Conservation (phyloP, 1,140 invertebrate species). For the Ips typographus region DNA sequence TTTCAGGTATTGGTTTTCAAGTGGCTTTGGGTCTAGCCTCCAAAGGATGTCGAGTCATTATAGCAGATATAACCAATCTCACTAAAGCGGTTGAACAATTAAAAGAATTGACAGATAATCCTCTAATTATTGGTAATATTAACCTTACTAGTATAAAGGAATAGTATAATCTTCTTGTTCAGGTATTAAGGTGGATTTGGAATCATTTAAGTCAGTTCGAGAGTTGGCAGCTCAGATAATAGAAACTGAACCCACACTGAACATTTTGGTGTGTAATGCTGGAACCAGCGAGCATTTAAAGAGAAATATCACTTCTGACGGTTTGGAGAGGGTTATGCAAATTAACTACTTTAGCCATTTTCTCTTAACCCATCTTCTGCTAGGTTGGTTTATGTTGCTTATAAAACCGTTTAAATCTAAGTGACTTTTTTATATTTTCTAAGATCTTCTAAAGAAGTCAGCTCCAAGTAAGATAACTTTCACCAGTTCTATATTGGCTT, state of each 20-base stretch:
- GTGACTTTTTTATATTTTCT: background rate
- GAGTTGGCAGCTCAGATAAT: slow-evolving; percentile 44
- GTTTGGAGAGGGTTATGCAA: slow-evolving; percentile 61
- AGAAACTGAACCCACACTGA: slow-evolving; percentile 49
- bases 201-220: slow-evolving; percentile 45
- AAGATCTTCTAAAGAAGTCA: slow-evolving; percentile 55
- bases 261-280: slow-evolving; percentile 62
- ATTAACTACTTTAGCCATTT: slow-evolving; percentile 69
- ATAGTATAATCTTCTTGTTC: background rate
- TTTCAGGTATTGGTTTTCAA: slow-evolving; percentile 45
- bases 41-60: slow-evolving; percentile 45
- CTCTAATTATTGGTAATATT: slow-evolving; percentile 45
- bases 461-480: slow-evolving; percentile 54
- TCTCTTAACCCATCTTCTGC: slow-evolving; percentile 63
- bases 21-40: slow-evolving; percentile 43
- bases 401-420: too few relatives aligned
- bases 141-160: background rate
- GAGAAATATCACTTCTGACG: slow-evolving; percentile 58
- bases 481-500: slow-evolving; percentile 47
- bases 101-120: slow-evolving; percentile 43
- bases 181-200: slow-evolving; percentile 47
- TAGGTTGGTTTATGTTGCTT: slow-evolving; percentile 52
- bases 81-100: slow-evolving; percentile 52
- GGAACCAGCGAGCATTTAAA: slow-evolving; percentile 48
- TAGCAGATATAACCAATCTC: slow-evolving; percentile 41